A percentile compares a stretch with the other conserved stretches of the same genome.
Evolutionary conservation across 2,113 vertebrate species (phyloP).

Genomic region (Nyctereutes procyonoides): DNA sequence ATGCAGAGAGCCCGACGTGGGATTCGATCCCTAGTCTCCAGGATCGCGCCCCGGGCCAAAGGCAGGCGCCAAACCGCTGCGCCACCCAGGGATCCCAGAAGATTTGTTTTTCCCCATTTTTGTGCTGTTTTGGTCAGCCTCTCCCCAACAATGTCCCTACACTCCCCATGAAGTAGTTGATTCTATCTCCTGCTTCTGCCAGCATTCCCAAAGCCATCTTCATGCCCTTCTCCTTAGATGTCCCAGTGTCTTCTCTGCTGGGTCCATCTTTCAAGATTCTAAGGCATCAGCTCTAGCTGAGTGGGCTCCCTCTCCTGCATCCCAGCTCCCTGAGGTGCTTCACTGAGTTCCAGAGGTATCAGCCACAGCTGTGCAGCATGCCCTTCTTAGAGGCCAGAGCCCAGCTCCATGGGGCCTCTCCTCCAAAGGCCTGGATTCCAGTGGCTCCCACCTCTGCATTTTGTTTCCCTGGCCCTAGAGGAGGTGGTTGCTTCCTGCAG

Average conservation of each 20-base stretch:
- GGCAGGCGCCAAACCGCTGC: too few relatives aligned
- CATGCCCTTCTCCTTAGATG: background rate
- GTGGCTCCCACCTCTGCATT: background rate
- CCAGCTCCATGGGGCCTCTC: background rate
- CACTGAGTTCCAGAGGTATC: background rate
- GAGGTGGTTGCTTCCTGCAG: background rate
- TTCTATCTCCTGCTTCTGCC: background rate
- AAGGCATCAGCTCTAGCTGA: background rate
- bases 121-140: background rate
- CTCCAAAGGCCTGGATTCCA: background rate
- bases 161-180: background rate
- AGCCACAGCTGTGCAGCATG: background rate
- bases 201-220: background rate
- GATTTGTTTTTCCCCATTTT: background rate
- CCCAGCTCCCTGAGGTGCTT: background rate
- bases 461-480: background rate
- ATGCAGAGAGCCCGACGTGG: too few relatives aligned
- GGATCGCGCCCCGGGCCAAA: too few relatives aligned
- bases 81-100: too few relatives aligned
- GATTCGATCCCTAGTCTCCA: too few relatives aligned
- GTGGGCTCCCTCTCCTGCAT: background rate
- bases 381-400: background rate
- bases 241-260: background rate
- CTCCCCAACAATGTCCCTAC: background rate
- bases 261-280: background rate